Conservation (phyloP, 2,888 invertebrate species). For the Carpatolechia fugitivella region DNA sequence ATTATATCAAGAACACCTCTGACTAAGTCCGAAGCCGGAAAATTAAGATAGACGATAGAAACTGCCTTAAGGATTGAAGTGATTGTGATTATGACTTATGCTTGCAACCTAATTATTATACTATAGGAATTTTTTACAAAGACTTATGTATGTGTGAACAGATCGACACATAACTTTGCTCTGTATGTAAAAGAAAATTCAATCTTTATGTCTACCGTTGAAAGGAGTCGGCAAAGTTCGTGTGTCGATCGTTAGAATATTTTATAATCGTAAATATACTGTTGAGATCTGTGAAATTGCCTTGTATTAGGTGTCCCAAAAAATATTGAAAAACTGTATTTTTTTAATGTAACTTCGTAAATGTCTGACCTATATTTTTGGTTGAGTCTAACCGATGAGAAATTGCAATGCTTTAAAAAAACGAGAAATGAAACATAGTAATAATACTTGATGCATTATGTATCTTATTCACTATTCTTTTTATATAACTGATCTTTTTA, state of each 20-base stretch:
- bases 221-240: too few species aligned
- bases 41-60: not conserved
- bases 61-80: constrained; percentile 3
- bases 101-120: not conserved
- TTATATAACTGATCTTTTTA: too few species aligned
- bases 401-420: too few species aligned
- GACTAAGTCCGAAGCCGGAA: not conserved
- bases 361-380: too few species aligned
- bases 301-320: not conserved
- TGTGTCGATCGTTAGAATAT: not conserved
- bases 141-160: not conserved
- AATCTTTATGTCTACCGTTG: too few species aligned
- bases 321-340: too few species aligned
- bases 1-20: not conserved
- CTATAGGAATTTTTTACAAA: not conserved
- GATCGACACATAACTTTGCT: not conserved
- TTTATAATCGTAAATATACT: not conserved
- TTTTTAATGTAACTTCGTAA: too few species aligned
- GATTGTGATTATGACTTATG: not conserved
- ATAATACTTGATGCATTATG: too few species aligned
- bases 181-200: too few species aligned
- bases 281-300: not conserved
- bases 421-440: too few species aligned
- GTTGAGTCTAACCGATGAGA: too few species aligned
- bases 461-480: too few species aligned